Percentiles rank a stretch among this genome's conserved stretches.
These are phyloP conservation scores for Phortica variegata DNA, from an alignment of 1,140 invertebrate genomes.

Conservation along the genomic window DNA sequence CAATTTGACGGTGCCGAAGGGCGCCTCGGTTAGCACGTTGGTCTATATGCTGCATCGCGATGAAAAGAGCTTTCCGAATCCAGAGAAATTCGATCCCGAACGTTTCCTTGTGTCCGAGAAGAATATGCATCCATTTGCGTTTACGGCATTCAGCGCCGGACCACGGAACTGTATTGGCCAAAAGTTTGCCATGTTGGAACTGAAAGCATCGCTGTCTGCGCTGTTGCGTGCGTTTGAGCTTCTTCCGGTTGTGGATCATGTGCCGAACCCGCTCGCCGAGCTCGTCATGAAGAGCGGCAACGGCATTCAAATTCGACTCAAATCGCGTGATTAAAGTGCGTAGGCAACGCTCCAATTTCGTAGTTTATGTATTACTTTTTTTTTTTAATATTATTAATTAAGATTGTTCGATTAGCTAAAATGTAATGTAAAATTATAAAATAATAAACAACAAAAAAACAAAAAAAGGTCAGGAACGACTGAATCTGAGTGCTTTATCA, in stretches of 20 bases:
- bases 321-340: constrained; percentile 26
- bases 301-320: constrained; percentile 49
- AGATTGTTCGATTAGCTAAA: too few relatives aligned
- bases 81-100: constrained; percentile 70
- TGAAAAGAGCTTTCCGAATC: constrained; percentile 63
- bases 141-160: constrained; percentile 69
- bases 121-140: constrained; percentile 59
- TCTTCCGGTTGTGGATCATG: constrained; percentile 37
- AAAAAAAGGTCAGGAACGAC: too few relatives aligned
- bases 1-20: constrained; percentile 58
- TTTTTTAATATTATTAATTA: too few relatives aligned
- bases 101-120: constrained; percentile 63
- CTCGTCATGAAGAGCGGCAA: constrained; percentile 56
- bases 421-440: too few relatives aligned
- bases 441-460: too few relatives aligned
- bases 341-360: too few relatives aligned
- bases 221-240: constrained; percentile 54
- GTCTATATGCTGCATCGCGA: constrained; percentile 64
- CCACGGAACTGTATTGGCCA: constrained; percentile 69
- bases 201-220: constrained; percentile 56
- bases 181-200: constrained; percentile 59
- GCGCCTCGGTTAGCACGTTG: constrained; percentile 56
- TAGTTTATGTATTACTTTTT: too few relatives aligned
- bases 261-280: constrained; percentile 41
- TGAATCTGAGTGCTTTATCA: too few relatives aligned